Conservation (phyloP, 1,140 invertebrate genomes). For the Platyura marginata region DNA sequence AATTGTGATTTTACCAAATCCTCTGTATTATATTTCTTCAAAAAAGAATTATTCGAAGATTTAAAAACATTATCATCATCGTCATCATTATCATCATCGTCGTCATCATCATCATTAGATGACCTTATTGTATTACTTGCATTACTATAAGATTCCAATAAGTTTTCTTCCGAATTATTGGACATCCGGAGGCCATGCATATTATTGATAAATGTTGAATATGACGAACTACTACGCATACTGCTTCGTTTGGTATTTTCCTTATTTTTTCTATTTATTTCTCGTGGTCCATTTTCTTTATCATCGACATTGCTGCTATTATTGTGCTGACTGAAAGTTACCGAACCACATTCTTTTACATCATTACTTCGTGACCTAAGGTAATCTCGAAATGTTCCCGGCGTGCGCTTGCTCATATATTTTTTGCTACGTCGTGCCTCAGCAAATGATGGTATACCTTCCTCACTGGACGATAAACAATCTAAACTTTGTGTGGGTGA, state of each 20-base stretch:
- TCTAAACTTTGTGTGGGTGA: neutral
- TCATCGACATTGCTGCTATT: no score
- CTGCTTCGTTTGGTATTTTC: neutral
- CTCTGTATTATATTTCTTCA: neutral
- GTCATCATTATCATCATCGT: neutral
- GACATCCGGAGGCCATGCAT: neutral
- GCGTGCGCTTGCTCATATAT: conserved; percentile 20
- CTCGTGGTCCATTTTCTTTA: no score
- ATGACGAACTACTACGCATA: neutral
- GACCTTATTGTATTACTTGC: no score
- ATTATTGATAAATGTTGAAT: no score
- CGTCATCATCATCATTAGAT: no score
- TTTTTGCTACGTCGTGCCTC: conserved; percentile 19
- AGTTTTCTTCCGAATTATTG: neutral
- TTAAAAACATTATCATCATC: neutral
- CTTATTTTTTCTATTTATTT: neutral
- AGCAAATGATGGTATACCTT: conserved; percentile 13
- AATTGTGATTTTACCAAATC: conserved; percentile 20
- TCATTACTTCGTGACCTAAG: conserved; percentile 15
- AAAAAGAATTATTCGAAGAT: neutral
- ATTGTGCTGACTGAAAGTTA: no score
- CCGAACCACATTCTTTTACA: no score
- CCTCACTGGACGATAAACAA: neutral
- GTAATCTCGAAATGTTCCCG: conserved; percentile 19
- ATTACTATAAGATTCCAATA: no score